Base-by-base conservation (phyloP, 2,797 vertebrate species). In the Poeciliopsis infans region DNA sequence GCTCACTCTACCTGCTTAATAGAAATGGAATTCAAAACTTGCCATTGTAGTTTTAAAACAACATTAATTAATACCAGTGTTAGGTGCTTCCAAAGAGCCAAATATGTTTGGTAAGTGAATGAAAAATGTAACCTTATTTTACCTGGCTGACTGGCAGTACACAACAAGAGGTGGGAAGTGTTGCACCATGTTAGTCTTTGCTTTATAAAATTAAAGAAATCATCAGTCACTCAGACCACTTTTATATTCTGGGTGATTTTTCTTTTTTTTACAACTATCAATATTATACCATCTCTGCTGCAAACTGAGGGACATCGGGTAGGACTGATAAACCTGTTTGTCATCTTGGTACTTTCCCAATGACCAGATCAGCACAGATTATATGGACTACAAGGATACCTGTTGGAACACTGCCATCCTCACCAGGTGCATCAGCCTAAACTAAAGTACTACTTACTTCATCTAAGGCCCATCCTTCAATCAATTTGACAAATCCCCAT, bases 311-410 rank as follows among this genome's bases (percentile, higher is more conserved):
- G 13, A 70, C 25, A 28, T 70, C 68, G 16, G 6, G 12, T 13
- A 43, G 25, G 25, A 70, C 5, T 46, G 12, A 69, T 69, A 31
- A 41, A 69, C 39, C 25, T 70, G 68, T 28, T 70, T 46, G 41
- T 70, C 68, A n/a, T 45, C 41, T 46, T 28, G 43, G 41, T 28
- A 59, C 13, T 81, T 82, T 76, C 43, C 72, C 66, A 86, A 55
- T 83, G 83, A 90, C 79, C 80, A 89, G 93, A 90, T 91, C 74
- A 91, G 77, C 75, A 77, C 70, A 83, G 90, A 89, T 92, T 90
- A 90, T 33, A 39, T 16, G 80, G 31, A 85, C 76, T 13, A 43
- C 68, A 64, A 71, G 51, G 81, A 83, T 76, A 46, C 69, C 74
- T 83, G 69, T n/a, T 47, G 23, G 64, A 79, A 72, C 61, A 82